These are phyloP conservation scores for Ariolimax columbianus DNA, from an alignment of 2,888 invertebrate species.

Conservation along the genomic window DNA sequence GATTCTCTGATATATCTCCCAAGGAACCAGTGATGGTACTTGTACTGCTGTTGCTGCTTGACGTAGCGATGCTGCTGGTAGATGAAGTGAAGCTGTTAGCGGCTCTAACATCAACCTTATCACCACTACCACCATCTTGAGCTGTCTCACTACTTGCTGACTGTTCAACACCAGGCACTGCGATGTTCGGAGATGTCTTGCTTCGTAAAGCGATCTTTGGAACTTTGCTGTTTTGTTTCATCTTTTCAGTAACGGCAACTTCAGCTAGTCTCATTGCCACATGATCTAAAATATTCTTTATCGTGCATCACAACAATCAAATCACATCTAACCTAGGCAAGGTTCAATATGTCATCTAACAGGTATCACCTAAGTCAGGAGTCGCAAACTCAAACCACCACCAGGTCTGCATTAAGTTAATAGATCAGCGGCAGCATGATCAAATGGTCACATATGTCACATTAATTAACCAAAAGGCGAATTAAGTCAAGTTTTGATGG, in stretches of 20 bases:
- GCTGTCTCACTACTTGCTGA: background rate
- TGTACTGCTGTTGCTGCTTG: slow-evolving; percentile 12
- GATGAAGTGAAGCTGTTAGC: background rate
- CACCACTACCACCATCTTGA: background rate
- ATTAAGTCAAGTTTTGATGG: too few relatives aligned
- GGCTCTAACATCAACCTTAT: background rate
- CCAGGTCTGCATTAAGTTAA: too few relatives aligned
- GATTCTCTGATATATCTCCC: slow-evolving; percentile 4
- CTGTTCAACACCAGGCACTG: background rate
- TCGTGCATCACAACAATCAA: too few relatives aligned
- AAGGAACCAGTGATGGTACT: background rate
- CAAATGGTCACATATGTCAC: too few relatives aligned
- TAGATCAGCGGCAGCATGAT: too few relatives aligned
- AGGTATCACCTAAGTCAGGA: too few relatives aligned
- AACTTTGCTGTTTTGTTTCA: slow-evolving; percentile 44
- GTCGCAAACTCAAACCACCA: too few relatives aligned
- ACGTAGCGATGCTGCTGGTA: background rate
- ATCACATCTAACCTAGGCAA: too few relatives aligned
- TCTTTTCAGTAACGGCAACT: slow-evolving; percentile 34
- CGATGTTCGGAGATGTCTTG: background rate
- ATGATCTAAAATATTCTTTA: background rate
- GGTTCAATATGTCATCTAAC: too few relatives aligned
- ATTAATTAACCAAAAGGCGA: too few relatives aligned
- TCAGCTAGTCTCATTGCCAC: slow-evolving; percentile 35
- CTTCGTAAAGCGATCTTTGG: slow-evolving; percentile 9